Base-by-base conservation (phyloP, 1,140 invertebrate species). In the Drosophila biarmipes region DNA sequence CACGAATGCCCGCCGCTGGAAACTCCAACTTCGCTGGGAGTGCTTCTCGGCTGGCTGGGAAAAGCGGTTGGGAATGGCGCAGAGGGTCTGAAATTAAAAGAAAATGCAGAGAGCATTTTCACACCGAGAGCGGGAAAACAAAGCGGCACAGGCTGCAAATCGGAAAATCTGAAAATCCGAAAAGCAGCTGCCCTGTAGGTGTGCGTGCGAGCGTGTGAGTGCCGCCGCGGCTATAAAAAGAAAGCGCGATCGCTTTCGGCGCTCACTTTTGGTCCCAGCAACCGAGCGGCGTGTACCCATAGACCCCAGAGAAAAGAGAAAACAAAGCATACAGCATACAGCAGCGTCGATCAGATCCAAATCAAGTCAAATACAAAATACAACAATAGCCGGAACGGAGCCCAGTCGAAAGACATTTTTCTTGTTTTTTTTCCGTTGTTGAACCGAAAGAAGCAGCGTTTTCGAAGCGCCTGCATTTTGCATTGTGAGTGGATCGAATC, bases 241-340 rank as follows among this genome's bases (percentile, higher is more conserved):
- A 85, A 90, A 90, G 61, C 62, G 68, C 76, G 68, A 55, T 89
- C 76, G 85, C 72, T 73, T 77, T 80, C 79, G 71, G 79, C 76
- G 80, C 84, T 89, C 84, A 89, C 84, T 89, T 84, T 90, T 90
- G 85, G 84, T 87, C 75, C 21, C 78, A 82, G 74, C 82, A 49
- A 89, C 76, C 85, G 84, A 87, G 77, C 81, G 81, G 78, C 79
- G 69, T 69, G 75, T 72, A 81, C 40, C 61, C 58, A 49, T 42
- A 64, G 46, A 54, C 56, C 53, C 17, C 58, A 4, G 46, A n/a
- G 27, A 51, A 37, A 53, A 17, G n/a, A 40, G 7, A 19, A 11
- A 31, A 10, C 2, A 31, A 31, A 31, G 11, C 38, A 49, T 21
- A 31, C 19, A 76, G n/a, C 38, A 54, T 42, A 19, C 29, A 34